Conservation (phyloP, 2,888 invertebrate genomes). For the Cistogaster globosa region DNA sequence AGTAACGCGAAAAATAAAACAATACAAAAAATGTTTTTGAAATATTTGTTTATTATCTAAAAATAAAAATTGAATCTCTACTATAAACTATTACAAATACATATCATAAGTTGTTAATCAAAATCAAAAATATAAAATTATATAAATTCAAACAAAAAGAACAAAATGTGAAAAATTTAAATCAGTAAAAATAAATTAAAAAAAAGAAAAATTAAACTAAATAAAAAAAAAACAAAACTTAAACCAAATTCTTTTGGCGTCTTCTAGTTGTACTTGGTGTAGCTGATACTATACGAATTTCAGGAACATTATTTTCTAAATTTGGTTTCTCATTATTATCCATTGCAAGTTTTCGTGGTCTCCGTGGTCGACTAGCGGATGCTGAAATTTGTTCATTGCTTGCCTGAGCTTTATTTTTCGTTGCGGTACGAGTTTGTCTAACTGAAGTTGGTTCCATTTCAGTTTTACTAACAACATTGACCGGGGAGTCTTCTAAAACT, state of each 20-base stretch:
- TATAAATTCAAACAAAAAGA: constrained; percentile 7
- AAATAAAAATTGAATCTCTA: neutral
- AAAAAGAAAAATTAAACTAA: neutral
- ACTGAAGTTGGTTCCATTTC: constrained; percentile 24
- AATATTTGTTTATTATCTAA: no score
- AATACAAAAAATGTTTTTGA: no score
- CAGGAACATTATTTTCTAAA: neutral
- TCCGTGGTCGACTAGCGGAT: constrained; percentile 11
- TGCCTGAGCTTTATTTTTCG: constrained; percentile 26
- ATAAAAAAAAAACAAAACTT: neutral
- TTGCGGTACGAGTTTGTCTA: constrained; percentile 14
- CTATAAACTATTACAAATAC: neutral
- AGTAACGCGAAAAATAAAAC: no score
- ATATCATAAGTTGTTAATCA: constrained; percentile 29
- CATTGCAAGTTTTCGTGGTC: constrained; percentile 20
- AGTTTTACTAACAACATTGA: neutral
- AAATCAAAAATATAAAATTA: constrained; percentile 30
- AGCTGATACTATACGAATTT: neutral
- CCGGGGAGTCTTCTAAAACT: constrained; percentile 32
- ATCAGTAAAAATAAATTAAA: neutral
- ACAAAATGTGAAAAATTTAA: neutral
- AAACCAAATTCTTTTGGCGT: constrained; percentile 48
- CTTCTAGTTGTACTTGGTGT: constrained; percentile 47
- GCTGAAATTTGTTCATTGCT: neutral
- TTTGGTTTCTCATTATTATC: constrained; percentile 20